phyloP scores from a whole-genome alignment of 2,797 vertebrate genomes.

The Vireo griseus region DNA sequence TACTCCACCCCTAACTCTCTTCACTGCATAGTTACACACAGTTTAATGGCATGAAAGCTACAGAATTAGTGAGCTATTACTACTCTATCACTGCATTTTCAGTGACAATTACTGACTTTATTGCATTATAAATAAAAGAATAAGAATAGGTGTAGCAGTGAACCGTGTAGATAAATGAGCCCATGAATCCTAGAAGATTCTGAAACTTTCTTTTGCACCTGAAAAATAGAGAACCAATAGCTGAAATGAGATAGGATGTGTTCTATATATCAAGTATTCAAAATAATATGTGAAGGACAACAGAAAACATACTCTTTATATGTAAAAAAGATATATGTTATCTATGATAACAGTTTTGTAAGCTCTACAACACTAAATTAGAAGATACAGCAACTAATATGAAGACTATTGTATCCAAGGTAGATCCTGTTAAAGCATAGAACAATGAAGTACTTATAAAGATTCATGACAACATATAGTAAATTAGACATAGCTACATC shows the following conservation, averaged over 20 bases:
- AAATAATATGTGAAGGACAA: background rate
- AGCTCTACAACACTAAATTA: background rate
- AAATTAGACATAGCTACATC: background rate
- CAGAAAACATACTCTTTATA: background rate
- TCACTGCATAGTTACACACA: background rate
- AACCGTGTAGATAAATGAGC: background rate
- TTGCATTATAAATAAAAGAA: background rate
- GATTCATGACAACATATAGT: background rate
- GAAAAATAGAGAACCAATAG: background rate
- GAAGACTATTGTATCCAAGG: background rate
- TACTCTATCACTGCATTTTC: background rate
- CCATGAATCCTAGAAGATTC: background rate
- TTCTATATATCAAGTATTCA: background rate
- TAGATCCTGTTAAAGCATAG: background rate
- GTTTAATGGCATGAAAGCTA: background rate
- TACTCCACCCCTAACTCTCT: conserved; percentile 9
- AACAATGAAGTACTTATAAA: background rate
- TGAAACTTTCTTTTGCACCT: background rate
- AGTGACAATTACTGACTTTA: background rate
- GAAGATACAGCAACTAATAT: background rate
- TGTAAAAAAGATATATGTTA: background rate
- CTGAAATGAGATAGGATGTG: background rate
- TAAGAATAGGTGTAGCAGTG: background rate
- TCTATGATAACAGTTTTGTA: background rate
- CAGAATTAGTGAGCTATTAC: background rate